Base-by-base conservation (phyloP, 2,888 invertebrate genomes). In the Eurois occulta region DNA sequence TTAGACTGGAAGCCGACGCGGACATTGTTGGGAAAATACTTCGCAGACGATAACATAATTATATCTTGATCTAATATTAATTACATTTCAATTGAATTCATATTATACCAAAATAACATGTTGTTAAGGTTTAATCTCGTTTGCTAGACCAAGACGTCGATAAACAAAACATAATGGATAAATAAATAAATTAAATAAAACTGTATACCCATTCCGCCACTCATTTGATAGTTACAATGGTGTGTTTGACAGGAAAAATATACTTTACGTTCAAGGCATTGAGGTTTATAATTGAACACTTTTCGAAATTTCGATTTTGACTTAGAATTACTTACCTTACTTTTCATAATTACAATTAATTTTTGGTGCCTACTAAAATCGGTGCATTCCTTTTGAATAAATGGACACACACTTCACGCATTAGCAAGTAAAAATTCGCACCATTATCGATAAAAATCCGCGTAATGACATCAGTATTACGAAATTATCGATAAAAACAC, bases 181-280 rank as follows among this genome's bases (percentile, higher is more conserved):
- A 80, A 84, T 72, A 80, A 77, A 77, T 77, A 82, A 77, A 74
- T 75, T 60, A 80, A 84, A 84, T 70, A 65, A 84, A 75, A 62
- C 58, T 80, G 69, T 77, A 69, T 77, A 77, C 77, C 86, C 77
- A 81, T 81, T 81, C 79, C 84, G 79, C 81, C 86, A 77, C 78
- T 71, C 66, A 70, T 66, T 72, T 78, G 64, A 72, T 72, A 78
- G 62, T 48, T 77, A 55, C 43, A 60, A 64, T 70, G 62, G 72
- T 86, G 66, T 77, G 60, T 74, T 84, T 67, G 78, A 86, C 70
- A 71, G 60, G 43, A 58, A 41, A 58, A 41, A 84, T 68, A 68
- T 77, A 38, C 43, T 80, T 24, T 81, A 80, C 66, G 21, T 60
- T 41, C 21, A 73, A 64, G 24, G 32, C 10, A 0, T 38, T 85